phyloP scores from a whole-genome alignment of 1,140 invertebrate species.

The Leptinotarsa texana region DNA sequence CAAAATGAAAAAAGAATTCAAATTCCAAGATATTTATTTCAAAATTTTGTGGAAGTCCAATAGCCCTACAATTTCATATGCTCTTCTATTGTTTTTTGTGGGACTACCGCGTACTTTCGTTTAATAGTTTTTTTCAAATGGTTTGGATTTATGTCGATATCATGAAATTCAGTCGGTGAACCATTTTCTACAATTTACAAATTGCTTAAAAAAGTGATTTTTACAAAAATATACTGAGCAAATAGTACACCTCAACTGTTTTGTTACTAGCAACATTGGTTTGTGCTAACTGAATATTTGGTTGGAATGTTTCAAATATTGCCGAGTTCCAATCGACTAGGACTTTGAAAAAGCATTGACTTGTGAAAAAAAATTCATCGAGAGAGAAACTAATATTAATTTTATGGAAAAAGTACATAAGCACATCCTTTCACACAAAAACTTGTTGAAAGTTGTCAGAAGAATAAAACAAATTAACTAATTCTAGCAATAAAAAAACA shows the following conservation, averaged over 20 bases:
- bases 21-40: slow-evolving; percentile 56
- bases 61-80: slow-evolving; percentile 55
- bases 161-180: slow-evolving; percentile 43
- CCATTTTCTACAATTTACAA: slow-evolving; percentile 50
- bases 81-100: slow-evolving; percentile 45
- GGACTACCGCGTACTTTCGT: slow-evolving; percentile 31
- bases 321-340: background rate
- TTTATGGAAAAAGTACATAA: no score
- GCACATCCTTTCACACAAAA: no score
- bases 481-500: no score
- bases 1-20: background rate
- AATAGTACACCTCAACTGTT: slow-evolving; percentile 49
- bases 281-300: slow-evolving; percentile 30
- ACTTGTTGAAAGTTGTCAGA: no score
- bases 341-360: background rate
- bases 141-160: slow-evolving; percentile 12
- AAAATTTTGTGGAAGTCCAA: slow-evolving; percentile 58
- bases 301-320: slow-evolving; percentile 32
- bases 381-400: no score
- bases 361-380: no score
- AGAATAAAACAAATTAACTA: no score
- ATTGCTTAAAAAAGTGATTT: slow-evolving; percentile 37
- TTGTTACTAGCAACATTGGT: slow-evolving; percentile 17
- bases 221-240: slow-evolving; percentile 53
- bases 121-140: background rate